phyloP scores from a whole-genome alignment of 2,888 invertebrate species.

The Tachina grossa region DNA sequence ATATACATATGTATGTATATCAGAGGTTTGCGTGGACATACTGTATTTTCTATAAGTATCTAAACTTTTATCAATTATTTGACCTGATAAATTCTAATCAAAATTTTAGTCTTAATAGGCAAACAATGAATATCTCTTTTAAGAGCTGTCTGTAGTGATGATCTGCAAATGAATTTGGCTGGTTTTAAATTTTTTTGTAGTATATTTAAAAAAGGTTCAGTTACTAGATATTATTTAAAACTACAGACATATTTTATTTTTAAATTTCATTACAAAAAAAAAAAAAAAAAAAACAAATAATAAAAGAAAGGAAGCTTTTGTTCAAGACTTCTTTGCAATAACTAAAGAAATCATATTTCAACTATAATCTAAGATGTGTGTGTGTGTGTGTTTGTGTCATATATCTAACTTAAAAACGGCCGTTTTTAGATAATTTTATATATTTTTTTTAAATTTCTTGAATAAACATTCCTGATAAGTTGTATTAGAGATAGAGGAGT shows the following conservation, averaged over 20 bases:
- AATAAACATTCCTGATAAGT: conserved; percentile 60
- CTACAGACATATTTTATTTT: conserved; percentile 47
- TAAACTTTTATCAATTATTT: too few species aligned
- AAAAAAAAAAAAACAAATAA: conserved; percentile 48
- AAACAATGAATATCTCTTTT: neutral
- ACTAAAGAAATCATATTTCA: conserved; percentile 57
- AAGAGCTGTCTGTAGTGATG: conserved; percentile 35
- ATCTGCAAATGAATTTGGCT: neutral
- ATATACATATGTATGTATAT: too few species aligned
- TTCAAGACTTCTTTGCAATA: conserved; percentile 51
- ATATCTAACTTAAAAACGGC: conserved; percentile 71
- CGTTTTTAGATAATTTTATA: conserved; percentile 62
- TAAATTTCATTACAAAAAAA: conserved; percentile 22
- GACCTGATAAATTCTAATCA: neutral
- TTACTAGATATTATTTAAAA: conserved; percentile 46
- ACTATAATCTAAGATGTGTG: conserved; percentile 21
- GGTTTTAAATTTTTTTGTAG: conserved; percentile 12
- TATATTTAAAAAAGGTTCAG: conserved; percentile 26
- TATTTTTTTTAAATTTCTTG: conserved; percentile 36
- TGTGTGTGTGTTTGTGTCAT: conserved; percentile 21
- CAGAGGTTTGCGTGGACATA: too few species aligned
- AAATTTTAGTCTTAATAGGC: neutral
- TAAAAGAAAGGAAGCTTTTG: conserved; percentile 42
- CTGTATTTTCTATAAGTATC: too few species aligned
- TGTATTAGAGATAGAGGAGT: conserved; percentile 27